Base-by-base conservation (phyloP, 2,888 invertebrate genomes). In the Temnothorax ravouxi region DNA sequence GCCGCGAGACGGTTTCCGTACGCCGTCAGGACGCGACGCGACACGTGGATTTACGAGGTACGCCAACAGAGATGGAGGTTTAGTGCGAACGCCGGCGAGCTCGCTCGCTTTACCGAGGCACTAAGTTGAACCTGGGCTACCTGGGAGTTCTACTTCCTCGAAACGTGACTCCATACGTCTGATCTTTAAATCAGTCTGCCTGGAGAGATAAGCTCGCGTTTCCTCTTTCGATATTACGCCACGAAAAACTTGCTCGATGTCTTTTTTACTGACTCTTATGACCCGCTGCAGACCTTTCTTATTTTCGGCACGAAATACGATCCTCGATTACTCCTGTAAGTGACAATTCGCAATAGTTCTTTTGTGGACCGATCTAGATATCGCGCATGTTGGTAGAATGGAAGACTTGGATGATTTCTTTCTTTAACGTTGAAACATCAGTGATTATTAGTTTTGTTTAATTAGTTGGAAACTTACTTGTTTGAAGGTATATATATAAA, bases 181-280 rank as follows among this genome's bases (percentile, higher is more conserved):
- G 74, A 79, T 85, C 83, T 86, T 85, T 80, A 85, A 86, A 85
- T 83, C 86, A 83, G 71, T 52, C 84, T 25, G 61, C 47, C 44
- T 29, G 50, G 80, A 75, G 61, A 79, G 56, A 84, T 79, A 84
- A 72, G 77, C 64, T 83, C 67, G 83, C 44, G 18, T 64, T 52
- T 56, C 38, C 77, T 47, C 56, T 71, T 15, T 41, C 44, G 66
- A 71, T 82, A 82, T 82, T 82, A 61, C 76, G 15, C 44, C 59
- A 44, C 34, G 80, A 52, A 13, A 79, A 50, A 62, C 38, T 54
- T 38, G 21, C 69, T 2, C 15, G 56, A 77, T 47, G 71, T 61
- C 38, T 59, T 72, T 71, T 79, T 79, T 71, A 79, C 71, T 38
- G 59, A 18, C 38, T 44, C 34, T 59, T 61, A 50, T 9, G 38